phyloP scores from a whole-genome alignment of 1,140 invertebrate species.

The Formica selysi region DNA sequence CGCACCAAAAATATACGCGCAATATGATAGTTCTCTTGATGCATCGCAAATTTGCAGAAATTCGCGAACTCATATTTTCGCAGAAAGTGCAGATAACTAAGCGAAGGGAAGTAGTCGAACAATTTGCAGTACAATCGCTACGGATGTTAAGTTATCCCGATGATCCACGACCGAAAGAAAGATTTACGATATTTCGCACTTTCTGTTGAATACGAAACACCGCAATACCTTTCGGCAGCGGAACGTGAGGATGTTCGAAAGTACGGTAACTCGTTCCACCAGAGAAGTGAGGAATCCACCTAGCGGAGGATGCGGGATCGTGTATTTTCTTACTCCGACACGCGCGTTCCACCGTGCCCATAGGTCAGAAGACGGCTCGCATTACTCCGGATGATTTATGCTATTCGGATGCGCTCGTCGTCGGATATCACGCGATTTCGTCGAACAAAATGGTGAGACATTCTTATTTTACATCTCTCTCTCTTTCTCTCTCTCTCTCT shows the following conservation, averaged over 20 bases:
- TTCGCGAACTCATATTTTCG: slow-evolving; percentile 11
- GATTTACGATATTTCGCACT: slow-evolving; percentile 65
- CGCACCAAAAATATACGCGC: neutral
- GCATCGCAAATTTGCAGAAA: neutral
- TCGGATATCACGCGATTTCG: slow-evolving; percentile 38
- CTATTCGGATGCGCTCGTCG: slow-evolving; percentile 53
- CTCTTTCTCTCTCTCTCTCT: neutral
- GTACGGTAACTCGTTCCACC: slow-evolving; percentile 45
- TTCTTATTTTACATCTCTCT: slow-evolving; percentile 15
- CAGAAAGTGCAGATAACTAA: slow-evolving; percentile 36
- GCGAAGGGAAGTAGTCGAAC: slow-evolving; percentile 20
- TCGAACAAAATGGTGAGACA: slow-evolving; percentile 25
- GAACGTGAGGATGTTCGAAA: slow-evolving; percentile 48
- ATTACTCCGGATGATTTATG: slow-evolving; percentile 59
- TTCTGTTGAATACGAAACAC: slow-evolving; percentile 58
- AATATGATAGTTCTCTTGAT: neutral
- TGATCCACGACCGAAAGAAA: slow-evolving; percentile 61
- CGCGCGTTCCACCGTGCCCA: slow-evolving; percentile 21
- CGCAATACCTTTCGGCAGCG: slow-evolving; percentile 48
- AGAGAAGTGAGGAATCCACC: slow-evolving; percentile 41
- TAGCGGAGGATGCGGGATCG: neutral
- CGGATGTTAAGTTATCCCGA: slow-evolving; percentile 59
- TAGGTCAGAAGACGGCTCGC: slow-evolving; percentile 60
- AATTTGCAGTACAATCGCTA: slow-evolving; percentile 27
- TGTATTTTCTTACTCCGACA: slow-evolving; percentile 58